Conservation (phyloP, 2,888 invertebrate genomes). For the Sphecodes monilicornis region DNA sequence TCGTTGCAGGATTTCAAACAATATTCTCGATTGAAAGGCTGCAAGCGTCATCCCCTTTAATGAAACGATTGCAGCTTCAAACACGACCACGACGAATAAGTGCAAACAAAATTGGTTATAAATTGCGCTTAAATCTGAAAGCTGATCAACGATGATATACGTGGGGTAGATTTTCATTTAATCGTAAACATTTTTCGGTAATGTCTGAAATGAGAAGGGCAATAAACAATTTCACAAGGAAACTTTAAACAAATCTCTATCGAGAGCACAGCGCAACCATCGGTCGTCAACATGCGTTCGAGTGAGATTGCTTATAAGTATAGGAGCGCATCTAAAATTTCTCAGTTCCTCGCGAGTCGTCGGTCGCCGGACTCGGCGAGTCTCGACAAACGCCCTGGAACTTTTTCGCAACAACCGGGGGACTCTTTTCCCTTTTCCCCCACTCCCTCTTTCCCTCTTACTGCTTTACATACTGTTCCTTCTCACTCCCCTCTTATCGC, state of each 20-base stretch:
- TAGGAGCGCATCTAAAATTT: no score
- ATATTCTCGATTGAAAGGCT: slow-evolving; percentile 72
- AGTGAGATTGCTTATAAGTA: no score
- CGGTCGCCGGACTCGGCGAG: no score
- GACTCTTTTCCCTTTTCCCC: no score
- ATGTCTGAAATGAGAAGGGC: background rate
- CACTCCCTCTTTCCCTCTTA: no score
- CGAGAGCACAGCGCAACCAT: no score
- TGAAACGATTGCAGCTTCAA: slow-evolving; percentile 68
- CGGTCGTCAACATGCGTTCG: no score
- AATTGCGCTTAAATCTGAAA: background rate
- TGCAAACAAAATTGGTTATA: background rate
- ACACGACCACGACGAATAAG: background rate
- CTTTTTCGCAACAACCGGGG: no score
- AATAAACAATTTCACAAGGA: background rate
- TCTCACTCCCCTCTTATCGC: background rate
- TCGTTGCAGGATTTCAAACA: slow-evolving; percentile 77
- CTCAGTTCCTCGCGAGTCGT: no score
- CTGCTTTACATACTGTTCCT: no score
- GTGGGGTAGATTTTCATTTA: background rate
- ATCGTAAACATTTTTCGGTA: background rate
- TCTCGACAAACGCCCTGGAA: no score
- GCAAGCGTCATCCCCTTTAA: slow-evolving; percentile 72
- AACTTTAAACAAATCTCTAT: background rate
- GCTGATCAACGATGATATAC: background rate